phyloP scores from a whole-genome alignment of 92 coral and sea anemone species.

The Siderastrea siderea region DNA sequence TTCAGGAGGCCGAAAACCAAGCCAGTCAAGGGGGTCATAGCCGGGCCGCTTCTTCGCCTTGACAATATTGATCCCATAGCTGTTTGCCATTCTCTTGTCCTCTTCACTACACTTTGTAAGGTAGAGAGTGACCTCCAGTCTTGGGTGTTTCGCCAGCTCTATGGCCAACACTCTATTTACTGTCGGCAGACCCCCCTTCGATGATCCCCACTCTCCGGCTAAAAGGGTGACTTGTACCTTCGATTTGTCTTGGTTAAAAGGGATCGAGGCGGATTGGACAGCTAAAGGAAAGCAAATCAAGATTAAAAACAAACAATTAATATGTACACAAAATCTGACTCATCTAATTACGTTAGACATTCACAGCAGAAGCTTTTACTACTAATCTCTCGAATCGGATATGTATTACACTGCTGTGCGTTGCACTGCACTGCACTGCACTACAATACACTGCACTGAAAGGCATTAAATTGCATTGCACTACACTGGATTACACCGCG shows the following conservation, averaged over 20 bases:
- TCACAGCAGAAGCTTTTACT: too few relatives aligned
- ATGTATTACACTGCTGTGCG: too few relatives aligned
- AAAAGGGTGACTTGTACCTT: slow-evolving; percentile 21
- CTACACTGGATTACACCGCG: too few relatives aligned
- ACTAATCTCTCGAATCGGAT: too few relatives aligned
- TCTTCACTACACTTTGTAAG: slow-evolving; percentile 23
- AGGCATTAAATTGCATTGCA: too few relatives aligned
- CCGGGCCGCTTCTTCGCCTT: slow-evolving; percentile 35
- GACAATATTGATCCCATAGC: not conserved
- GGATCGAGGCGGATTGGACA: not conserved
- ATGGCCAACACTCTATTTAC: slow-evolving; percentile 36
- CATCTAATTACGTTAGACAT: too few relatives aligned
- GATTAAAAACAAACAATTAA: not conserved
- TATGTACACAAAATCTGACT: too few relatives aligned
- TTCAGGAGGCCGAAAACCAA: slow-evolving; percentile 12
- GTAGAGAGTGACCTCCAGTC: slow-evolving; percentile 17
- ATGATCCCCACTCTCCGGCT: slow-evolving; percentile 40
- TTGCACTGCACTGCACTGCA: too few relatives aligned
- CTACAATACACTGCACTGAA: too few relatives aligned
- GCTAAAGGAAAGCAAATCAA: not conserved
- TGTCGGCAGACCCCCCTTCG: slow-evolving; percentile 36
- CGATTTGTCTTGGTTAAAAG: not conserved
- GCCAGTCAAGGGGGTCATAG: slow-evolving; percentile 14
- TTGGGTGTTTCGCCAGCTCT: slow-evolving; percentile 13
- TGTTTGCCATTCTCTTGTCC: slow-evolving; percentile 19